Base-by-base conservation (phyloP, 2,888 invertebrate species). In the Scrobipalpa atriplicella region DNA sequence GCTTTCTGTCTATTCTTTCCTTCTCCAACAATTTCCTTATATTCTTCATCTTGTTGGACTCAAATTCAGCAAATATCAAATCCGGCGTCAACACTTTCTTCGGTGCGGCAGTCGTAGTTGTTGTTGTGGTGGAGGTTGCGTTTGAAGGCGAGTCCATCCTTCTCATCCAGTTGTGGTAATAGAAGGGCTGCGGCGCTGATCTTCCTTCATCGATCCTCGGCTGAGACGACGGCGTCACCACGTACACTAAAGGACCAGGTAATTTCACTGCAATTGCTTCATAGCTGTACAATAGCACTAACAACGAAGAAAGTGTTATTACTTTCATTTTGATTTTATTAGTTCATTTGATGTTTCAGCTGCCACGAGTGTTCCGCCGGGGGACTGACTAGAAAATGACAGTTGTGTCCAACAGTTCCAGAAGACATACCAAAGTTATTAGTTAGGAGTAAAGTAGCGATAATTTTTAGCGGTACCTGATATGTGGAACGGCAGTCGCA, bases 391-490 rank as follows among this genome's bases (percentile, higher is more conserved):
- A 76, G 74, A 80, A 82, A 89, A 89, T 90, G 88, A 79, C 78
- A 69, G 0, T 29, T 70, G 72, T 71, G 72, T 77, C 76, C 73
- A 65, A 71, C 78, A 80, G 80, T 82, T 82, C 77, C 75, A 77
- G 80, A 78, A 78, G 74, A 68, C 74, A 75, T 78, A 70, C 67
- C 68, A 64, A 71, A 72, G 76, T 43, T 64, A 75, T 77, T 74
- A 72, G 72, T 71, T 69, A 71, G 74, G 80, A 81, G 84, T 78
- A 78, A 89, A 90, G 81, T 83, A 84, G 83, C 80, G 91, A 84
- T 92, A 92, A 92, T 92, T 92, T 79, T 78, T 91, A 86, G 87
- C 92, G 92, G 92, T 91, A 89, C 85, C 79, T 64, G 73, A 79
- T 83, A 90, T 89, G 86, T 92, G 74, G 92, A 81, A 85, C 91